These are phyloP conservation scores for Timema podura DNA, from an alignment of 2,888 invertebrate genomes.

Conservation along the genomic window DNA sequence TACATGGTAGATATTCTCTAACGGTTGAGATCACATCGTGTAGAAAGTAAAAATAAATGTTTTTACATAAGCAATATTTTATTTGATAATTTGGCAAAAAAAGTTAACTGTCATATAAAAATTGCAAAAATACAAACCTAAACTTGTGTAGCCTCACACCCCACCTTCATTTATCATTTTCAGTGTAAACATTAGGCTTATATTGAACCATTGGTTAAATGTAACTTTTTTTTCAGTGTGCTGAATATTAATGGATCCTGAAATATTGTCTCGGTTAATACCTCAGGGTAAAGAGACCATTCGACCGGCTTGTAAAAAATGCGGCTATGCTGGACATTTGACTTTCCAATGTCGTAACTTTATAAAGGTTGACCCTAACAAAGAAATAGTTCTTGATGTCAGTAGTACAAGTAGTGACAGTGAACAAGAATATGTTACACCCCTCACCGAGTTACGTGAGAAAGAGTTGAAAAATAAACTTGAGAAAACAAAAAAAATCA, in stretches of 20 bases:
- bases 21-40: no score
- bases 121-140: no score
- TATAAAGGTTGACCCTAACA: constrained; percentile 87
- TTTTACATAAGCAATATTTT: no score
- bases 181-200: no score
- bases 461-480: constrained; percentile 70
- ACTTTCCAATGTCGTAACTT: constrained; percentile 96
- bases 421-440: constrained; percentile 76
- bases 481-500: constrained; percentile 57
- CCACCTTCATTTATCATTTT: no score
- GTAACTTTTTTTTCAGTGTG: no score
- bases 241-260: constrained; percentile 52
- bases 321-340: constrained; percentile 93
- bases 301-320: constrained; percentile 89
- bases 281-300: constrained; percentile 67
- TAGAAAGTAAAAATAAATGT: no score
- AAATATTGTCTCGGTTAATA: constrained; percentile 49
- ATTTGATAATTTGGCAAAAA: no score
- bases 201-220: no score
- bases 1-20: no score
- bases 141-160: no score
- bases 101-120: no score
- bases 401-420: constrained; percentile 92
- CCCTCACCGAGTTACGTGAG: constrained; percentile 73
- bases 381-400: constrained; percentile 88